phyloP scores from a whole-genome alignment of 2,797 vertebrate genomes.

The Micrastur ruficollis region DNA sequence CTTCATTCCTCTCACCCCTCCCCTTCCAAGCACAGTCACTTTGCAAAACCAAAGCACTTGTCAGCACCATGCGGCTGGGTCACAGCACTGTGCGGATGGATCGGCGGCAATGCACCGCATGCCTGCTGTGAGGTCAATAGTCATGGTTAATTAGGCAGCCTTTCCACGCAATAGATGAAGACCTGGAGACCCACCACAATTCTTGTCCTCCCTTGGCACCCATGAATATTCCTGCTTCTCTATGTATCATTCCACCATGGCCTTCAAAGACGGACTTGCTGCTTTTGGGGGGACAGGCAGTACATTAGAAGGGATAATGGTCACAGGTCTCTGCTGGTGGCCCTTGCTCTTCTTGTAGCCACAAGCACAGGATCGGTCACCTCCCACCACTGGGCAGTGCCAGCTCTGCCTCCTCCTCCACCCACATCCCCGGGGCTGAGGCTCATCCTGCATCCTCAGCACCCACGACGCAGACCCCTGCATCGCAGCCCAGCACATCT shows the following conservation, averaged over 20 bases:
- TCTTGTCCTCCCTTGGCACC: background rate
- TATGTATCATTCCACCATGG: background rate
- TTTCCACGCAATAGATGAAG: background rate
- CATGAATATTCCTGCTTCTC: background rate
- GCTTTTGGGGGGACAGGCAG: background rate
- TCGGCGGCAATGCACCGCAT: background rate
- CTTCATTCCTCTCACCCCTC: background rate
- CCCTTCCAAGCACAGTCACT: background rate
- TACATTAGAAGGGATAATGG: too few relatives aligned
- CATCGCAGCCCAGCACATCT: background rate
- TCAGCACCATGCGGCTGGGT: fast-evolving
- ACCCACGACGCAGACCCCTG: background rate
- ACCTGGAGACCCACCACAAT: background rate
- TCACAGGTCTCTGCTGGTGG: background rate
- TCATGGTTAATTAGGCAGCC: background rate
- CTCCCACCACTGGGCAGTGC: background rate
- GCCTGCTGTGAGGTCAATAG: background rate
- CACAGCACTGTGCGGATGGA: fast-evolving
- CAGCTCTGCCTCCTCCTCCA: background rate
- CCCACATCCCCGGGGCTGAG: background rate
- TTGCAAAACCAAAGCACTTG: background rate
- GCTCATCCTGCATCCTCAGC: background rate
- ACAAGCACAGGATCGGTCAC: background rate
- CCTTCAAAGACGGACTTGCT: background rate
- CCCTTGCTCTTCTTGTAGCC: background rate